These are phyloP conservation scores for Styela clava DNA, from an alignment of 23 tunicate species.

Conservation along the genomic window DNA sequence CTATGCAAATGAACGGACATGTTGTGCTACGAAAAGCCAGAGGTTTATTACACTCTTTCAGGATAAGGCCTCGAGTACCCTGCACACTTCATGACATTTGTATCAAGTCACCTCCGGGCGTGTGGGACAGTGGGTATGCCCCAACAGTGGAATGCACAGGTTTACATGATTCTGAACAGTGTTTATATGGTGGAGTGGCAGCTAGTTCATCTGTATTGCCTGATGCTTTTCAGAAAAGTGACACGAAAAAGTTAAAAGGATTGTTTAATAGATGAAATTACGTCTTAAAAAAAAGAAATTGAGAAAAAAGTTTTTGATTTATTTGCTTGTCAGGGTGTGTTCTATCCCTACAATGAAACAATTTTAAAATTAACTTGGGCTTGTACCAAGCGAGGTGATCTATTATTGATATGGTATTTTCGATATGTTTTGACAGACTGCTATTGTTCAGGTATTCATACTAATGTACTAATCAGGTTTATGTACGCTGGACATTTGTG, in stretches of 20 bases:
- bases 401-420: too few species aligned
- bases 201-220: neutral
- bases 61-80: slow-evolving; percentile 26
- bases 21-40: slow-evolving; percentile 63
- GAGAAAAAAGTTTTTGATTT: too few species aligned
- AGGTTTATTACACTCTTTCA: slow-evolving; percentile 40
- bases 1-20: slow-evolving; percentile 77
- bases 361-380: too few species aligned
- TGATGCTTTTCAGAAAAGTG: neutral
- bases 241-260: neutral
- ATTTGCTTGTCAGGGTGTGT: too few species aligned
- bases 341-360: too few species aligned
- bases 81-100: slow-evolving; percentile 58
- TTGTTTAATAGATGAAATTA: neutral
- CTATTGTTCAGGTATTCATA: too few species aligned
- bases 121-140: slow-evolving; percentile 17
- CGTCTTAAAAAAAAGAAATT: too few species aligned
- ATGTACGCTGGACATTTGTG: too few species aligned
- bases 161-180: neutral
- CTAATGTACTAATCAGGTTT: too few species aligned
- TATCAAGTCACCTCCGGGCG: slow-evolving; percentile 7
- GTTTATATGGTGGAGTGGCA: neutral
- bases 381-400: too few species aligned
- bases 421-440: too few species aligned
- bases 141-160: neutral